A percentile compares a stretch with the other conserved stretches of the same genome.
Evolutionary conservation across 2,113 vertebrate species (phyloP).

Genomic region (Zosterops borbonicus): DNA sequence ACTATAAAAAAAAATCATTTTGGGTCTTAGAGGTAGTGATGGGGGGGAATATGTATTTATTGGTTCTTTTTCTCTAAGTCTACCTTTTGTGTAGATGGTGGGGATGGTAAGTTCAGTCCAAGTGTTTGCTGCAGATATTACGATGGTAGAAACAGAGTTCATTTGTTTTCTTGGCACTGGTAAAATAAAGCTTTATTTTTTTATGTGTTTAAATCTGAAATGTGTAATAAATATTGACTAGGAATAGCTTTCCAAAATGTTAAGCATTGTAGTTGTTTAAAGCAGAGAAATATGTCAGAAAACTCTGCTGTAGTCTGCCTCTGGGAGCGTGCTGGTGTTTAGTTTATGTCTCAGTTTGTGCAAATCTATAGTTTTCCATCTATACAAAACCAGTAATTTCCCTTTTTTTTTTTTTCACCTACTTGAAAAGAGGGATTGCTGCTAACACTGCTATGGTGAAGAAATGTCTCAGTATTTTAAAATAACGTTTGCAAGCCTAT

Average conservation of each 20-base stretch:
- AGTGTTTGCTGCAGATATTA: not conserved
- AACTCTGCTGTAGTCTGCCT: not conserved
- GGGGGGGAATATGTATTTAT: not conserved
- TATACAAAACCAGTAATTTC: not conserved
- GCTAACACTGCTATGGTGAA: not conserved
- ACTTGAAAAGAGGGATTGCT: not conserved
- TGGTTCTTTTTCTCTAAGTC: not conserved
- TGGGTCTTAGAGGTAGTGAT: accelerated
- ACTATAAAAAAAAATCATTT: not conserved
- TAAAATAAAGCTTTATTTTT: not conserved
- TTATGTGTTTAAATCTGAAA: not conserved
- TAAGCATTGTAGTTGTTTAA: not conserved
- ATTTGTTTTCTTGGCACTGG: not conserved
- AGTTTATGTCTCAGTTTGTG: not conserved
- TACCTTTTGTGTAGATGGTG: not conserved
- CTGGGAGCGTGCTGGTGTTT: not conserved
- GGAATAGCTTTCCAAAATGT: not conserved
- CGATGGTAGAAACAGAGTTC: not conserved
- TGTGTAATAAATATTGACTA: not conserved
- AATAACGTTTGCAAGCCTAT: not conserved
- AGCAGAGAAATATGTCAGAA: not conserved
- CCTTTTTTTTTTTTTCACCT: not conserved
- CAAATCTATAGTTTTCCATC: not conserved
- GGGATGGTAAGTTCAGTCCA: not conserved
- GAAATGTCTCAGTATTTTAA: not conserved